These are phyloP conservation scores for Drosophila ananassae DNA, from an alignment of 1,140 invertebrate genomes.

Conservation along the genomic window DNA sequence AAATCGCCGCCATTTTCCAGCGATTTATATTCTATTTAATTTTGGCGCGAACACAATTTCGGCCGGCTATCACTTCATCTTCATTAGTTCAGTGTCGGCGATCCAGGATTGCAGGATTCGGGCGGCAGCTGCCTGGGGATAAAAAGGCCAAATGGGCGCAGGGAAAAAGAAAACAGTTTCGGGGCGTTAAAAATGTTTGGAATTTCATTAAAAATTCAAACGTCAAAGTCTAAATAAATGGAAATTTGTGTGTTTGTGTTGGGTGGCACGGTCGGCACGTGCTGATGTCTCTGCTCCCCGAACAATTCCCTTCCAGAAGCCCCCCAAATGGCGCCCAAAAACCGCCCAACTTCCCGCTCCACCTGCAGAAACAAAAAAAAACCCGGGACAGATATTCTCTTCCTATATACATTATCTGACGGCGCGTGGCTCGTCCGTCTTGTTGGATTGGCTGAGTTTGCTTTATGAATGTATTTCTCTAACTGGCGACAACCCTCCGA, in stretches of 20 bases:
- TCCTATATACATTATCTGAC: slow-evolving; percentile 48
- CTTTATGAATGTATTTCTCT: slow-evolving; percentile 69
- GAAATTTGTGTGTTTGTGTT: slow-evolving; percentile 58
- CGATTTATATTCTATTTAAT: slow-evolving; percentile 83
- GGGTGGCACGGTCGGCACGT: slow-evolving; percentile 52
- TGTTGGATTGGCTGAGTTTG: slow-evolving; percentile 48
- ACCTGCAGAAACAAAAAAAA: slow-evolving; percentile 20
- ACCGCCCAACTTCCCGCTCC: neutral
- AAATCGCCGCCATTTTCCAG: slow-evolving; percentile 76
- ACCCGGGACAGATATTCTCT: slow-evolving; percentile 11
- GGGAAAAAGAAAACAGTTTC: slow-evolving; percentile 40
- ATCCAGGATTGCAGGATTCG: slow-evolving; percentile 24
- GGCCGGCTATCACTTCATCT: slow-evolving; percentile 71
- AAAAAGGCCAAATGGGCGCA: slow-evolving; percentile 24
- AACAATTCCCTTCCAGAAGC: neutral
- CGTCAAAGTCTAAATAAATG: slow-evolving; percentile 81
- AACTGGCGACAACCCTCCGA: slow-evolving; percentile 30
- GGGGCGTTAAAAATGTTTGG: slow-evolving; percentile 77
- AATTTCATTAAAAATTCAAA: slow-evolving; percentile 83
- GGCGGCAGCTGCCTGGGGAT: slow-evolving; percentile 46
- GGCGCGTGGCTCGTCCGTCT: slow-evolving; percentile 34
- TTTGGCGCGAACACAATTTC: slow-evolving; percentile 51
- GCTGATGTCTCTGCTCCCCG: slow-evolving; percentile 30
- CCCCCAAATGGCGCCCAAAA: neutral
- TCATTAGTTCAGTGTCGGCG: slow-evolving; percentile 62